Percentiles rank a stretch among this genome's conserved stretches.
Evolutionary conservation across 1,140 invertebrate genomes (phyloP).

Genomic region (Pseudachorutes palmiensis): DNA sequence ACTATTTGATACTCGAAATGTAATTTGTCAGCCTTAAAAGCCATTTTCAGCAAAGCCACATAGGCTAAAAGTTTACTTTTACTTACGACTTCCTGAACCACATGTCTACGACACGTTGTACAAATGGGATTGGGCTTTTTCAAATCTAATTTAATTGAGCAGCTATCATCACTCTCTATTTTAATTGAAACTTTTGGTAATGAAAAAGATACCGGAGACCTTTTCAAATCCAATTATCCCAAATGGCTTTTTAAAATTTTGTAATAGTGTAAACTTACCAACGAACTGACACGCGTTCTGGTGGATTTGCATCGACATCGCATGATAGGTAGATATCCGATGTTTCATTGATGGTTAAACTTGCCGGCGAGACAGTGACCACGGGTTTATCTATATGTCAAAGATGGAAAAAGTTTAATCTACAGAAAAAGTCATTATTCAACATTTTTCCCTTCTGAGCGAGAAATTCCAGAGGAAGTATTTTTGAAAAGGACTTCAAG

Average conservation of each 20-base stretch:
- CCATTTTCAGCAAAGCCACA: not conserved
- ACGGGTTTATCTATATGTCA: constrained; percentile 65
- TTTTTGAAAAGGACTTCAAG: not conserved
- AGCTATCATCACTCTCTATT: too few relatives aligned
- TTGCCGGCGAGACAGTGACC: constrained; percentile 59
- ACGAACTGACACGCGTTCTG: constrained; percentile 58
- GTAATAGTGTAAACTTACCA: constrained; percentile 66
- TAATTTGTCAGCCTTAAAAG: not conserved
- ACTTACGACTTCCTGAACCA: too few relatives aligned
- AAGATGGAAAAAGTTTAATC: constrained; percentile 2
- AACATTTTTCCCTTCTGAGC: not conserved
- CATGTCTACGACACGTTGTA: too few relatives aligned
- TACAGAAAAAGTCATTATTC: constrained; percentile 4
- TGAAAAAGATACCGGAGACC: too few relatives aligned
- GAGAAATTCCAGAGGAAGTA: constrained; percentile 3
- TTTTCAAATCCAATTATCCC: too few relatives aligned
- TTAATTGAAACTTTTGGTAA: too few relatives aligned
- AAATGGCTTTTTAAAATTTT: too few relatives aligned
- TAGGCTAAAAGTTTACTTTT: too few relatives aligned
- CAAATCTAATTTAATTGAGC: too few relatives aligned
- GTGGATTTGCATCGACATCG: constrained; percentile 72
- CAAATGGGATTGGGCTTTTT: too few relatives aligned
- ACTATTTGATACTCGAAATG: not conserved
- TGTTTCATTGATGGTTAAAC: constrained; percentile 69
- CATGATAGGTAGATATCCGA: constrained; percentile 64